Base-by-base conservation (phyloP, 2,113 vertebrate species). In the Toxotes jaculatrix region DNA sequence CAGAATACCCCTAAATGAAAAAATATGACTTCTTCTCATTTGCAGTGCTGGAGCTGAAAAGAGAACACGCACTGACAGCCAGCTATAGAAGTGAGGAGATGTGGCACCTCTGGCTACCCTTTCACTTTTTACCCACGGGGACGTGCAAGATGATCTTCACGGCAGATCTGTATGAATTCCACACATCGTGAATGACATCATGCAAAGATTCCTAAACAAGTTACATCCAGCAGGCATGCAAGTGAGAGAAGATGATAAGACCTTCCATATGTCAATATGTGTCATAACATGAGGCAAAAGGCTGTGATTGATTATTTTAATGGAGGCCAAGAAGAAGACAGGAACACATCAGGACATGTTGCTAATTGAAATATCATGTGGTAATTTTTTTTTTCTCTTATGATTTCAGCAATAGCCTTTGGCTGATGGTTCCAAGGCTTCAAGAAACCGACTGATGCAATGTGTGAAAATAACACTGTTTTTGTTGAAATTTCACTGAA, bases 201-300 rank as follows among this genome's bases (percentile, higher is more conserved):
- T 81, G 65, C 85, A 83, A n/a, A 88, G 88, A 94, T 92, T 92
- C 92, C 77, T 87, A n/a, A 85, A 93, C 93, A 91, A 80, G 93
- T 93, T 63, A 31, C 79, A 87, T 92, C 93, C 82, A 91, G 92
- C 79, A 84, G 57, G 34, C 72, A 68, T 59, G 69, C 70, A 80
- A 27, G 27, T 7, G 36, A 43, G 64, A 38, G 56, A 36, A 38
- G 49, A 76, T 23, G 83, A 78, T 75, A 77, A 79, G 64, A 68
- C 51, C 62, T 63, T 67, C 64, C 74, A 84, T 79, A 55, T 76
- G 80, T 80, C 80, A 76, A 78, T 75, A 53, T 74, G 55, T 84
- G 82, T 85, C 75, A 66, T 23, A 72, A 57, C 53, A 82, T 0
- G 47, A 61, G 61, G 38, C 49, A 31, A 38, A 69, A 49, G 69